A percentile compares a stretch with the other conserved stretches of the same genome.
Conservation (phyloP, 2,797 vertebrate genomes). For the Aldrovandia affinis region DNA sequence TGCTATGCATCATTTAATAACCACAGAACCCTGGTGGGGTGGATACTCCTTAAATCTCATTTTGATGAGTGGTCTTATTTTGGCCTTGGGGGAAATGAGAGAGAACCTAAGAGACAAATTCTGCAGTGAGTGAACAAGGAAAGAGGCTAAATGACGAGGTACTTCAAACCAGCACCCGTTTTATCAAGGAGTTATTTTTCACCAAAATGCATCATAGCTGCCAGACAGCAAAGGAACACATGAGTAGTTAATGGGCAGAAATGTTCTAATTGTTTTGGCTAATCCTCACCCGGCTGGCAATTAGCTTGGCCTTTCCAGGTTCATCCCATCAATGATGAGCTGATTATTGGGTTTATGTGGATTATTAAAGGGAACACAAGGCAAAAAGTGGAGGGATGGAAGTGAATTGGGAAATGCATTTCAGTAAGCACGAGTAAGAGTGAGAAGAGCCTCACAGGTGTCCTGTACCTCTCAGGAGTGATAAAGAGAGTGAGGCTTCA, state of each 20-base stretch:
- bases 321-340: background rate
- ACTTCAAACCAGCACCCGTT: background rate
- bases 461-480: background rate
- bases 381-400: background rate
- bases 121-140: background rate
- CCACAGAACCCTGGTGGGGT: background rate
- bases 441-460: background rate
- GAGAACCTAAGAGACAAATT: background rate
- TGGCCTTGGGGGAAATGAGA: background rate
- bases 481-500: background rate
- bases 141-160: background rate
- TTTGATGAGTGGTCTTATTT: background rate
- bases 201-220: background rate
- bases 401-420: background rate
- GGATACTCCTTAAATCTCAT: background rate
- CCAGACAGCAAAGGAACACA: background rate
- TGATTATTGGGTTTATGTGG: constrained; percentile 13
- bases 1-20: background rate
- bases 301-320: background rate
- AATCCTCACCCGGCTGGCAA: no score
- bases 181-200: background rate
- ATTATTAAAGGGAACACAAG: constrained; percentile 1
- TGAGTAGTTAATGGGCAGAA: background rate
- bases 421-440: background rate
- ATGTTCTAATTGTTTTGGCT: background rate